Base-by-base conservation (phyloP, 2,888 invertebrate species). In the Fissipunctia ypsillon region DNA sequence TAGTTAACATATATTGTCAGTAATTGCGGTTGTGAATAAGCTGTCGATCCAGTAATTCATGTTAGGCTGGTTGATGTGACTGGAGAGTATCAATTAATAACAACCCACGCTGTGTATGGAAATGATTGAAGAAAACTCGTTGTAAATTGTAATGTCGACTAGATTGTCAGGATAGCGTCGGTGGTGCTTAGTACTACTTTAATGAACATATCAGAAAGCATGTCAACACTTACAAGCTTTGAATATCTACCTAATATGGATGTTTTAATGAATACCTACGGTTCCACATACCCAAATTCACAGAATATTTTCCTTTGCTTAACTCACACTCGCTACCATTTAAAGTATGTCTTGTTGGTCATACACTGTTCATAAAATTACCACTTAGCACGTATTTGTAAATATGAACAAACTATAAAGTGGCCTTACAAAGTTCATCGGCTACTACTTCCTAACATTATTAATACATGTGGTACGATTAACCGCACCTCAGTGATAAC, bases 351-450 rank as follows among this genome's bases (percentile, higher is more conserved):
- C 28, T 25, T 48, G 64, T 76, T 73, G 59, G 69, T 80, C 75
- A 78, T 45, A 68, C 19, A 54, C 22, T 66, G 63, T 67, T 70
- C 67, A 64, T 41, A 78, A 78, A 83, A 74, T 72, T 25, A 45
- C 65, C 76, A 70, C 72, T 76, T 78, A 83, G 56, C 84, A 80
- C 65, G 72, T 83, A 76, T 76, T 73, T 71, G 82, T 77, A 71
- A 84, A 77, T 76, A 78, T 61, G 67, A 69, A 61, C 52, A 67
- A 77, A 69, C 65, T 70, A 78, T 70, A 76, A 63, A 80, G 22
- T 41, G 65, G 48, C 35, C 61, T 76, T 74, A 70, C 78, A 73
- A 76, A 86, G 86, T 85, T 82, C 80, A 85, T 81, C 78, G 70
- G 75, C 70, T 84, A 80, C 64, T 67, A 67, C 71, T 74, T 71